phyloP scores from a whole-genome alignment of 2,797 vertebrate genomes.

The Dallia pectoralis region DNA sequence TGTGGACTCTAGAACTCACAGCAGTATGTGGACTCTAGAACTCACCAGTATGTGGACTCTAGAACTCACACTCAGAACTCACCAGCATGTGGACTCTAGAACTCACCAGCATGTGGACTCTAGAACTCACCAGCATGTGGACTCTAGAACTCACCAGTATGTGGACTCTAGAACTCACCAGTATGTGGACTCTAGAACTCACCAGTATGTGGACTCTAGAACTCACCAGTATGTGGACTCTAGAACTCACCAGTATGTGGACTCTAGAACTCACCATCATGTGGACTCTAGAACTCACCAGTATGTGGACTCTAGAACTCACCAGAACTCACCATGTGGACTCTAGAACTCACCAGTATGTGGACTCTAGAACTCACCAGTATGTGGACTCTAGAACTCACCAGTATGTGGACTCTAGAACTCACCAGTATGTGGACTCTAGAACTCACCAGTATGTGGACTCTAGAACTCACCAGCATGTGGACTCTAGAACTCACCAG shows the following conservation, averaged over 20 bases:
- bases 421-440: slow-evolving; percentile 56
- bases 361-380: not conserved
- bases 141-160: slow-evolving; percentile 77
- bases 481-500: slow-evolving; percentile 76
- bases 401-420: slow-evolving; percentile 82
- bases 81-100: not conserved
- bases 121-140: slow-evolving; percentile 78
- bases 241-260: slow-evolving; percentile 67
- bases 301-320: slow-evolving; percentile 76
- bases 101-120: no score
- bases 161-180: no score
- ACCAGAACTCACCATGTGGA: no score
- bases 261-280: not conserved
- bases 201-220: no score
- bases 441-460: no score
- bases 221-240: slow-evolving; percentile 82
- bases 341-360: no score
- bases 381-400: no score
- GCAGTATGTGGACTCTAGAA: no score
- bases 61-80: no score
- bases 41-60: slow-evolving; percentile 84
- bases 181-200: not conserved
- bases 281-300: slow-evolving; percentile 78
- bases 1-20: not conserved
- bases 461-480: slow-evolving; percentile 79